Evolutionary conservation across 1,140 invertebrate genomes (phyloP).

Genomic region (Adelges cooleyi): DNA sequence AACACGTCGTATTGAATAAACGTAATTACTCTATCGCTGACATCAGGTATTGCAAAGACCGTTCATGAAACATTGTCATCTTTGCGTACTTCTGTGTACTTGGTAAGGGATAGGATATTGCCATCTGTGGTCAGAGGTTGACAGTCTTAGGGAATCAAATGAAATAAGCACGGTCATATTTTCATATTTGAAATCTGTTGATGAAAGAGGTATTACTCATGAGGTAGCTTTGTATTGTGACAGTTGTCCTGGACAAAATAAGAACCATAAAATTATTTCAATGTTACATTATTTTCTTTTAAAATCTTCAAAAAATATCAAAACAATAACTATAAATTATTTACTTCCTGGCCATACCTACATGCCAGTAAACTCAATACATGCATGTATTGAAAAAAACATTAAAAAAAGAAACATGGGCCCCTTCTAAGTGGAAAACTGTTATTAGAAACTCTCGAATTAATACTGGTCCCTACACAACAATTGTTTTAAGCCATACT

Average conservation of each 20-base stretch:
- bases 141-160: not conserved
- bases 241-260: too few relatives aligned
- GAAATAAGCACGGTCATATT: not conserved
- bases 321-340: slow-evolving; percentile 12
- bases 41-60: too few relatives aligned
- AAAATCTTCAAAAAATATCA: slow-evolving; percentile 7
- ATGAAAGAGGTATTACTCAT: not conserved
- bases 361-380: slow-evolving; percentile 12
- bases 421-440: slow-evolving; percentile 22
- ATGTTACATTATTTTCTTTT: not conserved
- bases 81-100: too few relatives aligned
- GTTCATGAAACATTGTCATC: too few relatives aligned
- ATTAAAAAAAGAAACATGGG: slow-evolving; percentile 23
- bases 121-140: slow-evolving; percentile 6
- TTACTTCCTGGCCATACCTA: slow-evolving; percentile 5
- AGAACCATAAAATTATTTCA: slow-evolving; percentile 1
- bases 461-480: slow-evolving; percentile 25
- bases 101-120: too few relatives aligned
- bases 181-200: slow-evolving; percentile 10
- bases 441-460: slow-evolving; percentile 14
- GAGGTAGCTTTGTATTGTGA: too few relatives aligned
- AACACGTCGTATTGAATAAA: too few relatives aligned
- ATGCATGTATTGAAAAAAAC: slow-evolving; percentile 10
- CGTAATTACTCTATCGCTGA: too few relatives aligned
- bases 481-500: not conserved